Evolutionary conservation across 2,797 vertebrate species (phyloP).

Genomic region (Parauchenoglanis punctatus): DNA sequence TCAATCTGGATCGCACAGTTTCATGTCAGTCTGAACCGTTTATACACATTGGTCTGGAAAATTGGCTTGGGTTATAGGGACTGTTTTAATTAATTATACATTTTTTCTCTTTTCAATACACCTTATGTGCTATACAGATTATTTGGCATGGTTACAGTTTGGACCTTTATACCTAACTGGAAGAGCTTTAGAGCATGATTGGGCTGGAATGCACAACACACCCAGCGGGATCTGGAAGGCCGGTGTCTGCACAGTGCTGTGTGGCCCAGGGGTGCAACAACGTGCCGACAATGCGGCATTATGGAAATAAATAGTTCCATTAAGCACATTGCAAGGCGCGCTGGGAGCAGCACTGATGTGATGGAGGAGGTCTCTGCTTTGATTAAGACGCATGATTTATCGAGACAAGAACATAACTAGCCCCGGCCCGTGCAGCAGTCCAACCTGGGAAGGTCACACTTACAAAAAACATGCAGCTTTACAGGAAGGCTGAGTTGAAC

Average conservation of each 20-base stretch:
- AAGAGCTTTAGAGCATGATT: slow-evolving; percentile 5
- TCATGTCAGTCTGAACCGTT: neutral
- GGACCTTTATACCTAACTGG: neutral
- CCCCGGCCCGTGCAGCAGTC: slow-evolving; percentile 52
- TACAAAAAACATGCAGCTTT: slow-evolving; percentile 31
- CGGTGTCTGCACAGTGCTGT: neutral
- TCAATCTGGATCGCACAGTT: neutral
- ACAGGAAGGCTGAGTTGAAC: slow-evolving; percentile 11
- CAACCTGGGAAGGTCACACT: slow-evolving; percentile 60
- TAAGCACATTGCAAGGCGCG: slow-evolving; percentile 71
- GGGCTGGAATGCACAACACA: neutral
- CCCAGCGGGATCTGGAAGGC: neutral
- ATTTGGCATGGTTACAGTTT: slow-evolving; percentile 1
- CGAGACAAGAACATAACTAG: slow-evolving; percentile 64
- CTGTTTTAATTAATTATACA: neutral
- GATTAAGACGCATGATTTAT: slow-evolving; percentile 76
- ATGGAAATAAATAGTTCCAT: slow-evolving; percentile 80
- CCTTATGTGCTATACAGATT: neutral
- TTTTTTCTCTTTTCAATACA: neutral
- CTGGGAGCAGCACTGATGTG: slow-evolving; percentile 70
- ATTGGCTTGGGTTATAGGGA: neutral
- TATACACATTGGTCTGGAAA: neutral
- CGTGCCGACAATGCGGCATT: slow-evolving; percentile 67
- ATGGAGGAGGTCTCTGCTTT: slow-evolving; percentile 66
- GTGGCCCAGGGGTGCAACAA: slow-evolving; percentile 56